phyloP scores from a whole-genome alignment of 1,140 invertebrate genomes.

The Mizuhopecten yessoensis region DNA sequence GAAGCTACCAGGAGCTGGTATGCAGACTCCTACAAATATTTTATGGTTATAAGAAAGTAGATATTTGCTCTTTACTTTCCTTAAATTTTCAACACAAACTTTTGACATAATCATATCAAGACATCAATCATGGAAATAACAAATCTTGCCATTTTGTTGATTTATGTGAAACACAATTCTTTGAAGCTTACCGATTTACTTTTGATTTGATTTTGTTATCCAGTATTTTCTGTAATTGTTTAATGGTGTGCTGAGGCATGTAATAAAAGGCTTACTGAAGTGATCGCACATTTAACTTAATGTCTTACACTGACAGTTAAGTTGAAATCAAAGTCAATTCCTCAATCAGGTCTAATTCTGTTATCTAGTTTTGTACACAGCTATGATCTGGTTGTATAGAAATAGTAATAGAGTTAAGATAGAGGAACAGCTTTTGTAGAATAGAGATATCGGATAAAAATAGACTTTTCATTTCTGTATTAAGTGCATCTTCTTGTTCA shows the following conservation, averaged over 20 bases:
- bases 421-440: too few relatives aligned
- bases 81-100: background rate
- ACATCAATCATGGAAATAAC: background rate
- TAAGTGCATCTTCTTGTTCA: too few relatives aligned
- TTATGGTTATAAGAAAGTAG: background rate
- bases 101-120: background rate
- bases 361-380: background rate
- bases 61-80: background rate
- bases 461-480: too few relatives aligned
- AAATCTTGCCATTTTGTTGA: background rate
- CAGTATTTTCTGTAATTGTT: background rate
- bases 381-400: too few relatives aligned
- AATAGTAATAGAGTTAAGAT: too few relatives aligned
- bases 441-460: too few relatives aligned
- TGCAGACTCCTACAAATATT: background rate
- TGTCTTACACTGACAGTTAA: background rate
- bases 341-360: background rate
- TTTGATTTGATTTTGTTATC: background rate
- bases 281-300: background rate
- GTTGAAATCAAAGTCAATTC: background rate
- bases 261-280: background rate
- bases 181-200: background rate
- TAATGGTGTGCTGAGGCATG: background rate
- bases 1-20: background rate
- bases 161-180: background rate